Conservation (phyloP, 2,797 vertebrate species). For the Hybognathus amarus region DNA sequence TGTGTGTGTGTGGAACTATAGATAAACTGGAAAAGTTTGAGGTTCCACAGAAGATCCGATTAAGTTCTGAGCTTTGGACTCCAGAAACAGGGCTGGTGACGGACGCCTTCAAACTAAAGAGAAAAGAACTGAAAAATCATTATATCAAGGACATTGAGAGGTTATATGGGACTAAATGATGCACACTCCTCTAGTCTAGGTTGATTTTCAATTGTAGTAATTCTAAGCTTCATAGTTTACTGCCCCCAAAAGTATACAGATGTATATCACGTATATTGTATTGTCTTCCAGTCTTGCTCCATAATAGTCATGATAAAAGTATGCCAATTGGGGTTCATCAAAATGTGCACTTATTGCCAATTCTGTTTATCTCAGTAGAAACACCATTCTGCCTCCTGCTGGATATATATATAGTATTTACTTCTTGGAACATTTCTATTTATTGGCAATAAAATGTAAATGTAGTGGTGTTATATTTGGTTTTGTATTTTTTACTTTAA, state of each 20-base stretch:
- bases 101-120: constrained; percentile 89
- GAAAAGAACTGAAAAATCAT: constrained; percentile 88
- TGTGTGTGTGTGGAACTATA: constrained; percentile 55
- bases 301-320: not conserved
- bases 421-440: not conserved
- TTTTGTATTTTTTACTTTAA: not conserved
- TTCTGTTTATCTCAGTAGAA: not conserved
- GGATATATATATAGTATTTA: constrained; percentile 20
- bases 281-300: too few species aligned
- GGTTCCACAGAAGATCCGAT: constrained; percentile 84
- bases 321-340: not conserved
- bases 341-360: not conserved
- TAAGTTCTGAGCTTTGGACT: constrained; percentile 87
- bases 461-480: not conserved
- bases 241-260: not conserved
- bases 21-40: constrained; percentile 88
- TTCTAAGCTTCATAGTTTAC: not conserved
- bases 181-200: constrained; percentile 9
- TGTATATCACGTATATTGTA: not conserved
- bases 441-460: not conserved
- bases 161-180: constrained; percentile 87
- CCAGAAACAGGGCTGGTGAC: constrained; percentile 89
- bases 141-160: constrained; percentile 86
- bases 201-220: not conserved
- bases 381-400: constrained; percentile 36